Base-by-base conservation (phyloP, 2,797 vertebrate species). In the Pangasius sanitwongsei region DNA sequence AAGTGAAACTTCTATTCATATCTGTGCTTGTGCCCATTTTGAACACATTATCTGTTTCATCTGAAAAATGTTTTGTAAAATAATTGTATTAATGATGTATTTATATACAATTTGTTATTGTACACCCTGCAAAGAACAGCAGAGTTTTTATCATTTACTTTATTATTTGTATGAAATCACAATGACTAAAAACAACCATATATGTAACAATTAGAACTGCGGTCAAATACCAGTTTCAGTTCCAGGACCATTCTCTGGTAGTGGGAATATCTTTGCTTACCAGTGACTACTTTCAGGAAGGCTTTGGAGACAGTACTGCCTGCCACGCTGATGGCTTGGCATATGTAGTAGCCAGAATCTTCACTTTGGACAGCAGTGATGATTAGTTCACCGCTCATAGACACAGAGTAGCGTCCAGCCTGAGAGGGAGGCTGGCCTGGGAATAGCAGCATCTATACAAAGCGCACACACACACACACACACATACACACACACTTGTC, bases 251-350 rank as follows among this genome's bases (percentile, higher is more conserved):
- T 48, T 63, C 13, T 63, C 25, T 18, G 65, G 25, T n/a, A 65
- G 59, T 65, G n/a, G 8, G 13, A 59, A 70, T 53, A 44, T 8
- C 15, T 87, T 25, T 83, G 93, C 95, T 90, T 92, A 99, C 98
- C 97, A 90, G 95, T 96, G 65, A 94, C 95, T 88, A 99, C 97
- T 91, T 98, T 96, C 94, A 99, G 91, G 74, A 96, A 94, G 0
- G 97, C 98, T 92, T 97, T 99, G 90, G 97, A 97, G 93, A 98
- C 89, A 87, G 97, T 91, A 31, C 98, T 99, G 89, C 98, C 98
- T 0, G 98, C 98, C 81, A 99, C 98, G 0, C 97, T 99, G 94
- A 99, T 97, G 91, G 98, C 98, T 95, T 99, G 98, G 95, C 98
- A 99, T 92, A 98, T 96, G 88, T 99, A 99, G 92, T 96, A 97